Evolutionary conservation across 2,113 vertebrate genomes (phyloP), one percentile per base, ranked within the genome.

Genomic region (Eleginops maclovinus): DNA sequence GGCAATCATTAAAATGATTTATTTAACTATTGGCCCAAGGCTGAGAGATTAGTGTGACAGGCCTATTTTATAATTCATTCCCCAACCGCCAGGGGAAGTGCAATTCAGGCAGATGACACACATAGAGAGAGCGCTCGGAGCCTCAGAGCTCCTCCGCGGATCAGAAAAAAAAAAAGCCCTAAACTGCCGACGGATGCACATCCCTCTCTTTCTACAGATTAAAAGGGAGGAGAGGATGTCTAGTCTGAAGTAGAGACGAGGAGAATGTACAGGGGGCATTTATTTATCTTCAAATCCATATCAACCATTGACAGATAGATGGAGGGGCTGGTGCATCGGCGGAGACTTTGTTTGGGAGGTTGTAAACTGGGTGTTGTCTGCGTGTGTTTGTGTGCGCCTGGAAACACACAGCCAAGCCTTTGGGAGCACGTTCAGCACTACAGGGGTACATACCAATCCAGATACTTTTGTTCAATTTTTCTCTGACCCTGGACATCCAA

Each of bases 1-100:
- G 92, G 88, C 93, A 92, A 94, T 93, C 89, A 90, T 93, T 91
- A 92, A 94, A 79, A 94, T 88, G 91, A 83, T 95, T 94, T 93
- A 94, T 95, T 94, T 93, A 95, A 93, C 89, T 93, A 86, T 87
- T 86, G 87, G 90, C 85, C 88, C 86, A 78, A 83, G 90, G 92
- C 94, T 92, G 89, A 92, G 79, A 93, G 91, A 92, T 94, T 92
- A 88, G 85, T 92, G 83, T 93, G 93, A 94, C 90, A 95, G 94
- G 73, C 70, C 83, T 91, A 93, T 85, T 94, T 87, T 85, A 92
- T 95, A 95, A 93, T 93, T 94, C 92, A 95, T 93, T 89, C 90
- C 90, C 81, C 89, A 64, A 88, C 73, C 49, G 87, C 88, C 88
- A 85, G 87, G 85, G 85, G 93, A 94, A 88, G 82, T 87, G 91